Percentiles rank a stretch among this genome's conserved stretches.
phyloP scores from a whole-genome alignment of 1,140 invertebrate genomes.

The Agrypnia vestita region DNA sequence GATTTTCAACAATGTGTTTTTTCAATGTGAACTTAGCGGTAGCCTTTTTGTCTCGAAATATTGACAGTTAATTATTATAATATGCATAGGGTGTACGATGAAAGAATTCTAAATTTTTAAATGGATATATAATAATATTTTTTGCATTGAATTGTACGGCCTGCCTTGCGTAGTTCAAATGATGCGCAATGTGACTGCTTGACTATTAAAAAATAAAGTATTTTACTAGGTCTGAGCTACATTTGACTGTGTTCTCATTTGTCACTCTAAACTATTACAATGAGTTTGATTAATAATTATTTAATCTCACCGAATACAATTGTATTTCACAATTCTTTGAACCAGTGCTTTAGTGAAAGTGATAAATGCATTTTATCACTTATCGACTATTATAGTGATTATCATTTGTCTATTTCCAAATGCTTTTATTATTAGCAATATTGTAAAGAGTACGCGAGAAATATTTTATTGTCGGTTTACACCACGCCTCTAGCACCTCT shows the following conservation, averaged over 20 bases:
- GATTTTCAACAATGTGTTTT: conserved; percentile 1
- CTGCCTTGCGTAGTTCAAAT: neutral
- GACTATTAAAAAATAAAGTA: no score
- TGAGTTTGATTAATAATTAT: no score
- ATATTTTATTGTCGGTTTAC: no score
- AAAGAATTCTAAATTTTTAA: conserved; percentile 13
- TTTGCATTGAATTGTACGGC: neutral
- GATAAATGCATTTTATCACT: conserved; percentile 37
- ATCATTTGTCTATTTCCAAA: neutral
- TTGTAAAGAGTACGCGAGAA: neutral
- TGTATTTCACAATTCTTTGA: no score
- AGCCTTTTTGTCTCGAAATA: neutral
- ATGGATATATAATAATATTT: conserved; percentile 12
- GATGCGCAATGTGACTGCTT: no score
- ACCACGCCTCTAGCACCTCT: no score
- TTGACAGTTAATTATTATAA: conserved; percentile 9
- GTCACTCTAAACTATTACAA: no score
- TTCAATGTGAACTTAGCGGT: neutral
- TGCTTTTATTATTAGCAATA: neutral
- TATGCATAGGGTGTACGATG: conserved; percentile 1
- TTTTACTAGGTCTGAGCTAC: no score
- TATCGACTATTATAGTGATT: conserved; percentile 21
- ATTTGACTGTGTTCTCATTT: no score
- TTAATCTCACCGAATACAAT: no score
- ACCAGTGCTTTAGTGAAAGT: conserved; percentile 23